Conservation (phyloP, 2,113 vertebrate genomes). For the Progne subis region DNA sequence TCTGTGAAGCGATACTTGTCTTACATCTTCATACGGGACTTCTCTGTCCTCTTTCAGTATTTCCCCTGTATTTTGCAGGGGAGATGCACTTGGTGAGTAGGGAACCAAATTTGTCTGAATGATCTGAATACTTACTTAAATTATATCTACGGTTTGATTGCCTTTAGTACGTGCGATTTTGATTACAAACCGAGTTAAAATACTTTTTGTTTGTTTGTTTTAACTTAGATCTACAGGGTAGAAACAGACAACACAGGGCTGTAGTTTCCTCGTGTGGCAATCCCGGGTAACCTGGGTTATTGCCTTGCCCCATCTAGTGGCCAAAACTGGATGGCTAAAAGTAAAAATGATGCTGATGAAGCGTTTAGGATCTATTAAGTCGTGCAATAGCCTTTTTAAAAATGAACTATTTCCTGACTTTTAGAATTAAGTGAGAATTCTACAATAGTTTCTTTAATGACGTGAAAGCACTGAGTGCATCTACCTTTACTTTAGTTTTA, state of each 20-base stretch:
- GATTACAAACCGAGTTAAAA: neutral
- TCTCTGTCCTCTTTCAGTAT: neutral
- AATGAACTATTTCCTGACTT: neutral
- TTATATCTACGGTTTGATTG: neutral
- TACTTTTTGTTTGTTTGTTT: neutral
- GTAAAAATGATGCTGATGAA: neutral
- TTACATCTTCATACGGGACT: fast-evolving
- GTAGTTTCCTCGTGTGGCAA: fast-evolving
- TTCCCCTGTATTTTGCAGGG: neutral
- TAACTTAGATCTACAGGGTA: neutral
- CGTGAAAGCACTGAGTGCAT: neutral
- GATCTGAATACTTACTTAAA: neutral
- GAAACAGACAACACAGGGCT: neutral
- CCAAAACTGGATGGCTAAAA: neutral
- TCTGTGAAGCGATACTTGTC: fast-evolving
- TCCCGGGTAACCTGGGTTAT: neutral
- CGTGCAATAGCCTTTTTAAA: neutral
- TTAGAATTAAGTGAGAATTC: neutral
- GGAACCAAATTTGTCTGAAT: neutral
- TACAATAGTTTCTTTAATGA: neutral
- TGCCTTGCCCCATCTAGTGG: slow-evolving; percentile 58
- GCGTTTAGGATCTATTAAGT: neutral
- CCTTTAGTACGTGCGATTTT: neutral
- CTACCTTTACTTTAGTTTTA: neutral
- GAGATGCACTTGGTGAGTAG: neutral